Base-by-base conservation (phyloP, 2,797 vertebrate genomes). In the Thalassophryne amazonica region DNA sequence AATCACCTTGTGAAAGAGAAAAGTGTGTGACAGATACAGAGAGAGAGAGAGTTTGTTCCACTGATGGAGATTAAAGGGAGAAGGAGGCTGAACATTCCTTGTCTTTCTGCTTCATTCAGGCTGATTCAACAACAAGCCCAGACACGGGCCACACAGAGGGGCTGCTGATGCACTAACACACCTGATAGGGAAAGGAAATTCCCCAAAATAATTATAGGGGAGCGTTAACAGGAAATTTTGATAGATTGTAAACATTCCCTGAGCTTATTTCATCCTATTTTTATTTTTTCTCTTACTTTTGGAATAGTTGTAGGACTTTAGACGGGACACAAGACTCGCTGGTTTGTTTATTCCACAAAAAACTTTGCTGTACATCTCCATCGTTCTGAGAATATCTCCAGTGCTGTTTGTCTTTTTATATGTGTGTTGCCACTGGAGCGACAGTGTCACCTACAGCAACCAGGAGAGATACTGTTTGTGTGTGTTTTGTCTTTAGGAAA, bases 1-100 rank as follows among this genome's bases (percentile, higher is more conserved):
- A 87, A 81, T 57, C 83, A 83, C 83, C 80, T 61, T 69, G 45
- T 76, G 15, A 3, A 19, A 20, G 37, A 43, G 28, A 17, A 20
- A 5, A 13, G 35, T 30, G 33, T 31, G 12, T n/a, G 30, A 9
- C 15, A 53, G 54, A 40, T 32, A 28, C 33, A 51, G 34, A 61
- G 28, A 52, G 57, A 68, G 50, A 76, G 61, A 52, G 40, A 50
- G 49, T 87, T 85, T 85, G 76, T 68, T 83, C 47, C 73, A 68
- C 81, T 81, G 76, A 85, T 78, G 76, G 72, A 84, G 78, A 85
- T 86, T 71, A 84, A 81, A 84, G 69, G 65, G 52, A 60, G 39
- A 39, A 46, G 46, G 63, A 60, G 34, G 23, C 45, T 40, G 41
- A 69, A 73, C 75, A 80, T 85, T 80, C 69, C 74, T 75, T 49